These are phyloP conservation scores for Acipenser oxyrinchus DNA, from an alignment of 2,797 vertebrate genomes.

Conservation along the genomic window DNA sequence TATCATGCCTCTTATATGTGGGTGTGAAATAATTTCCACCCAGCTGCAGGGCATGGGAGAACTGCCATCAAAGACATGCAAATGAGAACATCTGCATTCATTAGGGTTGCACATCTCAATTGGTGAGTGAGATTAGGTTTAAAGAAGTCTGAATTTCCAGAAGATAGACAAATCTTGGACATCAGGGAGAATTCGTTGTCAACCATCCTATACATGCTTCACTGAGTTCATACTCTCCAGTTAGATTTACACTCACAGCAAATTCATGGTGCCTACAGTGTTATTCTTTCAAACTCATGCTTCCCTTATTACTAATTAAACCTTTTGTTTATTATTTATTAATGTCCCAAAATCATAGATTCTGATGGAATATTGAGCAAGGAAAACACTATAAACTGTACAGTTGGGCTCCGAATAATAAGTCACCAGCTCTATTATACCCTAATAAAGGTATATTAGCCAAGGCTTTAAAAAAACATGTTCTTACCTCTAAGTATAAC, in stretches of 20 bases:
- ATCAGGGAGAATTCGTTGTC: neutral
- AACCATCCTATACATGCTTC: conserved; percentile 1
- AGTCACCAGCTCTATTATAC: too few species aligned
- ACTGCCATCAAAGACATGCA: conserved; percentile 26
- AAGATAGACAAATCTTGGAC: conserved; percentile 8
- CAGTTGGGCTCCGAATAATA: too few species aligned
- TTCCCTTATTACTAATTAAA: too few species aligned
- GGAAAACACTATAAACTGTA: too few species aligned
- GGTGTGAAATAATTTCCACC: conserved; percentile 25
- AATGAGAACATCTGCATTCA: conserved; percentile 17
- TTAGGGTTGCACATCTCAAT: conserved; percentile 7
- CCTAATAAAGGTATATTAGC: too few species aligned
- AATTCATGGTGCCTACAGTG: neutral
- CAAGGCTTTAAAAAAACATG: too few species aligned
- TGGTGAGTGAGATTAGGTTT: conserved; percentile 16
- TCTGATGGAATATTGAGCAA: too few species aligned
- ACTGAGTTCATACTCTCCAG: conserved; percentile 4
- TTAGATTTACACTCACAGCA: neutral
- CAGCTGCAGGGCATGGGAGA: conserved; percentile 8
- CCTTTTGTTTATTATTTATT: conserved; percentile 3
- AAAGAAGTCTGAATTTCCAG: neutral
- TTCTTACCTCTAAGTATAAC: too few species aligned
- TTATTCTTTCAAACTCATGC: neutral
- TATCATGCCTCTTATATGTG: conserved; percentile 22
- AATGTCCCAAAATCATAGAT: neutral